Conservation (phyloP, 2,888 invertebrate genomes). For the Zelleria hepariella region DNA sequence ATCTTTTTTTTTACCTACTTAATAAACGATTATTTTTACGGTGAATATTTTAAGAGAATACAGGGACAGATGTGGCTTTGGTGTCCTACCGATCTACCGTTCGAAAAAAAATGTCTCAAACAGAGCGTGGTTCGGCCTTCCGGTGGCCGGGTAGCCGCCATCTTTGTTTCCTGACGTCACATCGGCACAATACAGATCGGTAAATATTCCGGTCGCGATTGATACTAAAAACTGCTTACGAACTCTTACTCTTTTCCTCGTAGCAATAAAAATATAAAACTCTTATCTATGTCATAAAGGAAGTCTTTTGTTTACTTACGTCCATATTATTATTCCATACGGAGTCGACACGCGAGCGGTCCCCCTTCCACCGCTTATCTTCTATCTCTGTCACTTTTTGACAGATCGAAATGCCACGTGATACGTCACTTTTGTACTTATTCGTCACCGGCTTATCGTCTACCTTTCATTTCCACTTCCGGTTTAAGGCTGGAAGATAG, state of each 20-base stretch:
- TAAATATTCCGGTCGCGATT: not conserved
- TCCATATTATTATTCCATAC: slow-evolving; percentile 13
- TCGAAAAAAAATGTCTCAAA: no score
- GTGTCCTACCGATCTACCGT: no score
- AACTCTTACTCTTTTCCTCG: not conserved
- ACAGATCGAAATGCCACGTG: slow-evolving; percentile 53
- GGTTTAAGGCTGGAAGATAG: no score
- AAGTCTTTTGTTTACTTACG: slow-evolving; percentile 31
- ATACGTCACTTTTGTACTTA: slow-evolving; percentile 24
- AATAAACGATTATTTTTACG: no score
- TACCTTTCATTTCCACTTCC: slow-evolving; percentile 10
- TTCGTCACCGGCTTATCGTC: slow-evolving; percentile 25
- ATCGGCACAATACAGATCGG: no score
- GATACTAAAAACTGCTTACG: not conserved
- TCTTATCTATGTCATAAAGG: slow-evolving; percentile 2
- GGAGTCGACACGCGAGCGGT: slow-evolving; percentile 22
- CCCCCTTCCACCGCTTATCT: slow-evolving; percentile 27
- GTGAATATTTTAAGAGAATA: no score
- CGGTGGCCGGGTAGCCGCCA: not conserved
- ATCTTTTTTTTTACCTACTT: no score
- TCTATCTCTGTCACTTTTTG: slow-evolving; percentile 50
- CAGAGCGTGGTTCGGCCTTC: no score
- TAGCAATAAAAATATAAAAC: slow-evolving; percentile 7
- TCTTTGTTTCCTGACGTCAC: not conserved
- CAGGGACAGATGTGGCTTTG: no score